These are phyloP conservation scores for Andrena cerasifolii DNA, from an alignment of 1,140 invertebrate genomes.

Conservation along the genomic window DNA sequence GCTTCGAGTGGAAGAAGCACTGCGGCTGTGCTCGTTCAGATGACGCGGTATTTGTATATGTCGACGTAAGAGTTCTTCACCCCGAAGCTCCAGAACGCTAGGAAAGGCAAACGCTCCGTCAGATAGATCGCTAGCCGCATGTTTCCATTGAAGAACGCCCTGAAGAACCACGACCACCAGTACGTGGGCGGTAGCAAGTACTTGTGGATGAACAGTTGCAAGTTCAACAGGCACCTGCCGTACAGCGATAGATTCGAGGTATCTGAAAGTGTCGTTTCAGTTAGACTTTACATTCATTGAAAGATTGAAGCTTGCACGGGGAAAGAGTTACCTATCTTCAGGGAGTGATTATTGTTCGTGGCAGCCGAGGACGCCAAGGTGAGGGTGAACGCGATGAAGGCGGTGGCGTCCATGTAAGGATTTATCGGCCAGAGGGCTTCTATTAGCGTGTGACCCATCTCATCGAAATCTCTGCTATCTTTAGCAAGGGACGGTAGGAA, in stretches of 20 bases:
- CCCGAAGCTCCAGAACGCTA: conserved; percentile 76
- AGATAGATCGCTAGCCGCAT: conserved; percentile 79
- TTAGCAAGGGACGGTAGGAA: conserved; percentile 73
- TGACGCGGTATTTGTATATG: conserved; percentile 72
- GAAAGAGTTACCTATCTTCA: conserved; percentile 69
- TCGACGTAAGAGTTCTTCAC: conserved; percentile 69
- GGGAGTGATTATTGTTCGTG: conserved; percentile 76
- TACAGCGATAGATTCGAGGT: conserved; percentile 66
- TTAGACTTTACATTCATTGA: too few species aligned
- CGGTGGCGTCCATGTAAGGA: conserved; percentile 76
- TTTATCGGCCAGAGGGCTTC: conserved; percentile 79
- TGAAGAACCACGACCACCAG: conserved; percentile 78
- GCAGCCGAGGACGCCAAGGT: conserved; percentile 69
- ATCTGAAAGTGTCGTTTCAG: conserved; percentile 66
- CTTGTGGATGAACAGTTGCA: conserved; percentile 78
- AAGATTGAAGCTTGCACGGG: neutral
- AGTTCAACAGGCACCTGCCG: conserved; percentile 78
- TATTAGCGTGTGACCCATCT: conserved; percentile 76
- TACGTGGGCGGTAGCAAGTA: conserved; percentile 72
- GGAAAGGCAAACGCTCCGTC: conserved; percentile 74
- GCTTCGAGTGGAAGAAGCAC: neutral
- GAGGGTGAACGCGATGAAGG: conserved; percentile 78
- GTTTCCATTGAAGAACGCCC: conserved; percentile 76
- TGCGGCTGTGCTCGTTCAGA: conserved; percentile 46
- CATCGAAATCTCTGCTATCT: conserved; percentile 65